A percentile compares a stretch with the other conserved stretches of the same genome.
Conservation (phyloP, 2,888 invertebrate species). For the Sceliomorpha sp. region DNA sequence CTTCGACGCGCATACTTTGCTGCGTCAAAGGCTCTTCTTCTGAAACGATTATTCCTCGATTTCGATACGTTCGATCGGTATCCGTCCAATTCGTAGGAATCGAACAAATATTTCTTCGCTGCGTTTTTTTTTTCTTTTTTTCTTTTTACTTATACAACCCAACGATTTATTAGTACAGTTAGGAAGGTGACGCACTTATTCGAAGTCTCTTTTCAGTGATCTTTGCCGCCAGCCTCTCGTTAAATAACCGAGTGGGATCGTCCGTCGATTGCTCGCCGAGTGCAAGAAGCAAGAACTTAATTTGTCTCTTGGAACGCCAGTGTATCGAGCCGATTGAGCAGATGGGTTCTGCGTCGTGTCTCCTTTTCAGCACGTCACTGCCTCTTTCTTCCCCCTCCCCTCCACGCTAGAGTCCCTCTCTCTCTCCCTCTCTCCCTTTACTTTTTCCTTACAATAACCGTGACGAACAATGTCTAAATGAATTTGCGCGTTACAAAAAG, state of each 20-base stretch:
- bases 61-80: conserved; percentile 23
- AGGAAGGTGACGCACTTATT: conserved; percentile 62
- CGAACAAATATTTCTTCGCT: conserved; percentile 37
- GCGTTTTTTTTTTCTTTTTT: conserved; percentile 26
- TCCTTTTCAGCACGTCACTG: conserved; percentile 21
- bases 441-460: conserved; percentile 28
- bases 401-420: no score
- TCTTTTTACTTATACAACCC: conserved; percentile 37
- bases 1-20: conserved; percentile 68
- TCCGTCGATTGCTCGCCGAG: conserved; percentile 63
- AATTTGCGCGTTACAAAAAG: conserved; percentile 16
- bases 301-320: conserved; percentile 74
- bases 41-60: conserved; percentile 41
- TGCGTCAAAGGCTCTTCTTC: conserved; percentile 23
- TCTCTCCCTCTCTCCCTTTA: no score
- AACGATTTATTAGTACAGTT: conserved; percentile 54
- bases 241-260: conserved; percentile 62
- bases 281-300: conserved; percentile 73
- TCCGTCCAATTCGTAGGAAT: conserved; percentile 13
- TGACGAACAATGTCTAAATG: conserved; percentile 23
- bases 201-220: conserved; percentile 59
- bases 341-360: conserved; percentile 64
- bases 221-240: conserved; percentile 66
- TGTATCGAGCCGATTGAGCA: conserved; percentile 70
- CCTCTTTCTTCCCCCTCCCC: no score